A percentile compares a stretch with the other conserved stretches of the same genome.
These are phyloP conservation scores for Nephrocerus scutellatus DNA, from an alignment of 2,888 invertebrate genomes.

Conservation along the genomic window DNA sequence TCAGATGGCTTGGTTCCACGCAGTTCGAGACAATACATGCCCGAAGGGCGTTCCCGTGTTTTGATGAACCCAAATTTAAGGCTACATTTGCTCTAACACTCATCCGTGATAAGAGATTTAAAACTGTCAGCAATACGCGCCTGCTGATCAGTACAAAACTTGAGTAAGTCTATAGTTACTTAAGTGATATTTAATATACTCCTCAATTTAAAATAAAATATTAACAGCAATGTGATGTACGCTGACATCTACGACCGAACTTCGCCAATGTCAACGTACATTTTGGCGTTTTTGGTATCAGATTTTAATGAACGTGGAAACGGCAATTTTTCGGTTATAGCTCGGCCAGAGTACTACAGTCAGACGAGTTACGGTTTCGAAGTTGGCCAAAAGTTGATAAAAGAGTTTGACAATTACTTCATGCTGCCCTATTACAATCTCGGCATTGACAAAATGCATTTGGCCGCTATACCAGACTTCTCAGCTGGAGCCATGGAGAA, in stretches of 20 bases:
- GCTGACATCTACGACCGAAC: conserved; percentile 44
- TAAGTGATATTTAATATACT: too few relatives aligned
- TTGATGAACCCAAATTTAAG: conserved; percentile 63
- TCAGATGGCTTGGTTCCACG: conserved; percentile 55
- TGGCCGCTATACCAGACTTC: conserved; percentile 75
- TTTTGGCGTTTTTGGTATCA: conserved; percentile 71
- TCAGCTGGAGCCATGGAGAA: conserved; percentile 82
- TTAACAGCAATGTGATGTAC: conserved; percentile 6
- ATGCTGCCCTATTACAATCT: conserved; percentile 50
- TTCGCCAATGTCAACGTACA: conserved; percentile 68
- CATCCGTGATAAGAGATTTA: conserved; percentile 29
- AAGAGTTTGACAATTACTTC: conserved; percentile 54
- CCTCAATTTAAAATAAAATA: too few relatives aligned
- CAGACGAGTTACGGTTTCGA: conserved; percentile 62
- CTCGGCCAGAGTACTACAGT: conserved; percentile 60
- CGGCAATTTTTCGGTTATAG: conserved; percentile 52
- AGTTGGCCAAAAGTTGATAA: conserved; percentile 52
- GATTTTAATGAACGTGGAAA: conserved; percentile 46
- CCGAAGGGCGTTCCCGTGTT: conserved; percentile 66
- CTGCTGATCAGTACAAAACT: conserved; percentile 4
- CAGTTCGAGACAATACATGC: conserved; percentile 61
- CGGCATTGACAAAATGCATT: conserved; percentile 65
- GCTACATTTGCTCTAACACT: conserved; percentile 52
- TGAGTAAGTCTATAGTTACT: conserved; percentile 27
- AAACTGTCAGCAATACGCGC: conserved; percentile 21